Percentiles rank a stretch among this genome's conserved stretches.
Evolutionary conservation across 2,113 vertebrate species (phyloP).

Genomic region (Bubo blakistoni): DNA sequence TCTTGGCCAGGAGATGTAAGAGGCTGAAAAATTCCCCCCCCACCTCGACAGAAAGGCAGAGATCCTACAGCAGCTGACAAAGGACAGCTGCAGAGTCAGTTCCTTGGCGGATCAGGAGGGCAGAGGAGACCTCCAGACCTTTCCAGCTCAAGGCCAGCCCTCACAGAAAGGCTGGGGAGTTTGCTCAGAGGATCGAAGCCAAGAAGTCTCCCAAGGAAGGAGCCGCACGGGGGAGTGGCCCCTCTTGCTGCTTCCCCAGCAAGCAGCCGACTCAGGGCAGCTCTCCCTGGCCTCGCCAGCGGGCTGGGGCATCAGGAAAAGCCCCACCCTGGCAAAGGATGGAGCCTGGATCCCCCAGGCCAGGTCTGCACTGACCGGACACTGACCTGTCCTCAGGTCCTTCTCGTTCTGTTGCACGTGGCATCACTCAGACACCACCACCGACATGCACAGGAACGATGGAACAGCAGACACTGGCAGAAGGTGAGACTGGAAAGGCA

Average conservation of each 20-base stretch:
- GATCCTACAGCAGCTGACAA: not conserved
- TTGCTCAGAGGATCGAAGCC: not conserved
- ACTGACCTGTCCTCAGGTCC: accelerated
- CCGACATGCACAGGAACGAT: accelerated
- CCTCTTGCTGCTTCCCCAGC: not conserved
- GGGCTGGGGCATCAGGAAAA: not conserved
- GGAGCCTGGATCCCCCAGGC: not conserved
- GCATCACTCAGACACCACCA: not conserved
- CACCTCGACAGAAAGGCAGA: no score
- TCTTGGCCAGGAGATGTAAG: not conserved
- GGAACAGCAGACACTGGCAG: not conserved
- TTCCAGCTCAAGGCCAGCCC: not conserved
- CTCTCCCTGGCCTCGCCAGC: not conserved
- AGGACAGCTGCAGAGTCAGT: not conserved
- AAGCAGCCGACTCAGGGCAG: accelerated
- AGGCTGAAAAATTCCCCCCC: not conserved
- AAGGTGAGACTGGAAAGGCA: not conserved
- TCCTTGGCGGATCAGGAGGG: not conserved
- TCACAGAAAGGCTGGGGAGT: not conserved
- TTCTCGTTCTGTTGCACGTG: accelerated
- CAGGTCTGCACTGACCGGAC: not conserved
- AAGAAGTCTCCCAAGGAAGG: not conserved
- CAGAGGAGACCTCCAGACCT: not conserved
- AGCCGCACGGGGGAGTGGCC: not conserved
- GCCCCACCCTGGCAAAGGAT: not conserved